Base-by-base conservation (phyloP, 92 coral and sea anemone genomes). In the Heteractis magnifica region DNA sequence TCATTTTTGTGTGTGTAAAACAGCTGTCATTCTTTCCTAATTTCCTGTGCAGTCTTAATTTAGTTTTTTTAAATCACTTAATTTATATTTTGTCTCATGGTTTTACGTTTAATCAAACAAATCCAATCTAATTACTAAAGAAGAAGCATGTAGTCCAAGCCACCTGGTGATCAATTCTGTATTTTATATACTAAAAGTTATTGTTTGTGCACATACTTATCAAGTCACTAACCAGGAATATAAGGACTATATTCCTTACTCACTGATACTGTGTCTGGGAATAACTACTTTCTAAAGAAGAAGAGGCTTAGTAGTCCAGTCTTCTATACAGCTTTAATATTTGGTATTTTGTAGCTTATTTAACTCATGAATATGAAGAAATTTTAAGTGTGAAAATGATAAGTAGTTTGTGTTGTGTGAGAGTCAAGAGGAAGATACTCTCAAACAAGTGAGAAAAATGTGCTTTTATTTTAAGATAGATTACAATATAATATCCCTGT, bases 91-190 rank as follows among this genome's bases (percentile, higher is more conserved):
- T 34, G 62, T 8, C 21, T 15, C 41, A 9, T 51, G 52, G 56
- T 8, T 41, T 81, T 51, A n/a, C 51, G 71, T 81, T 81, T 51
- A 51, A 81, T 81, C 84, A 81, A 51, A 20, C 73, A 79, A 56
- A 71, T 49, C 20, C 44, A 65, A 23, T 64, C 13, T 21, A 20
- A 79, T 79, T 79, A 50, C 55, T 34, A 34, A 65, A 62, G 71
- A 71, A 64, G 44, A 79, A 79, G 23, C 6, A 9, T 6, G 4
- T 23, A n/a, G 9, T 11, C 49, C 6, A 26, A 68, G 11, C 73
- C 73, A 68, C 21, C 49, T 68, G 73, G 49, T 53, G 10, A 34
- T 34, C 44, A 34, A 53, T 53, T 53, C 58, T 2, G 58, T 53
- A 53, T 53, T 8, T 53, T 8, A 53, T 8, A 53, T 53, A 8